These are phyloP conservation scores for Arizona elegans DNA, from an alignment of 2,113 vertebrate species.

Conservation along the genomic window DNA sequence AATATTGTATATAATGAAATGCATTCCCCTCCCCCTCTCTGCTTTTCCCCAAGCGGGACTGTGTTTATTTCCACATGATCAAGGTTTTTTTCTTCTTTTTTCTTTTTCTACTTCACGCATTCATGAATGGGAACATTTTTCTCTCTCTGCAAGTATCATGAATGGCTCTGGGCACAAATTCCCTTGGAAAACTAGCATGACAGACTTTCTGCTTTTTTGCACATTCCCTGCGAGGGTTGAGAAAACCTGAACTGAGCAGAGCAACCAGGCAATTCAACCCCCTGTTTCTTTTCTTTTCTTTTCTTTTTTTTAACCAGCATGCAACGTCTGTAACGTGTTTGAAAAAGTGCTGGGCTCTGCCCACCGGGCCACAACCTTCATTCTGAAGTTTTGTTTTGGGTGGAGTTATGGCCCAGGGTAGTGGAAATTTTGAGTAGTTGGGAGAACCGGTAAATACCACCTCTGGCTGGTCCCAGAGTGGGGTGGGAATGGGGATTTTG, in stretches of 20 bases:
- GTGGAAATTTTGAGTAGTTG: too few relatives aligned
- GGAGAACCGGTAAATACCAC: too few relatives aligned
- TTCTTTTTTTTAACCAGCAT: not conserved
- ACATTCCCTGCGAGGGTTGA: not conserved
- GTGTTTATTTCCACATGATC: slow-evolving; percentile 46
- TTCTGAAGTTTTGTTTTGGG: not conserved
- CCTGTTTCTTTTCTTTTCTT: not conserved
- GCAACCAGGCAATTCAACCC: not conserved
- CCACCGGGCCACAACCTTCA: not conserved
- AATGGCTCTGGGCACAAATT: slow-evolving; percentile 49
- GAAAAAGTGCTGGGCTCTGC: too few relatives aligned
- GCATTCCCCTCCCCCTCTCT: not conserved
- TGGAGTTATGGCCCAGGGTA: not conserved
- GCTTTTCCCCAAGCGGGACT: slow-evolving; percentile 33
- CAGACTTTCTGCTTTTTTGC: not conserved
- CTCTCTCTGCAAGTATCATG: slow-evolving; percentile 30
- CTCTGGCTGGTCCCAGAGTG: too few relatives aligned
- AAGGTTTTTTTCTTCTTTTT: slow-evolving; percentile 20
- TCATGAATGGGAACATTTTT: slow-evolving; percentile 59
- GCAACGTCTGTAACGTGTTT: not conserved
- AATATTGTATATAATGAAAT: not conserved
- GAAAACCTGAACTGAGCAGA: not conserved
- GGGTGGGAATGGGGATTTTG: too few relatives aligned
- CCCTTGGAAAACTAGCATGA: slow-evolving; percentile 43
- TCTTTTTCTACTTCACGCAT: slow-evolving; percentile 12